Evolutionary conservation across 2,888 invertebrate species (phyloP).

Genomic region (Diadromus collaris): DNA sequence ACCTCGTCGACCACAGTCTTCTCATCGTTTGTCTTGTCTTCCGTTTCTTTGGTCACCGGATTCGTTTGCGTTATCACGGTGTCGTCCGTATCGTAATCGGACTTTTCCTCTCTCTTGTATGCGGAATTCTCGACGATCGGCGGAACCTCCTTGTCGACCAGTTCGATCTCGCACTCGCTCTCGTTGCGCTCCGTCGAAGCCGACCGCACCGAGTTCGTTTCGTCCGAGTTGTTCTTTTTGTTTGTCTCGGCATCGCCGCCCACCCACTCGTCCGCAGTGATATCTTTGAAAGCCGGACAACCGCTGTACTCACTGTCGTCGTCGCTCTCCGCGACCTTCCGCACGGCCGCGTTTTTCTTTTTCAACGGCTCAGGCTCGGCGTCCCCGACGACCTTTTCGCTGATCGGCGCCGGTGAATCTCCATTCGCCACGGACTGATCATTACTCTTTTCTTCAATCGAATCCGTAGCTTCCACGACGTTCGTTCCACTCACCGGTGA

Average conservation of each 20-base stretch:
- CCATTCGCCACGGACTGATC: not conserved
- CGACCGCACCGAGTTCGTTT: conserved; percentile 52
- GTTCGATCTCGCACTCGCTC: conserved; percentile 65
- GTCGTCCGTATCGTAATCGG: conserved; percentile 69
- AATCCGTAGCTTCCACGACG: conserved; percentile 29
- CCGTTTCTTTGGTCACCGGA: not conserved
- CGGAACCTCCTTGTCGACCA: conserved; percentile 62
- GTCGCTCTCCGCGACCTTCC: conserved; percentile 36
- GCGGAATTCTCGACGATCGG: conserved; percentile 45
- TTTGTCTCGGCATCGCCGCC: conserved; percentile 28
- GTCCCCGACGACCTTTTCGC: not conserved
- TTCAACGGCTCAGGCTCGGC: conserved; percentile 11
- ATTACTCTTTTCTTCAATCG: conserved; percentile 14
- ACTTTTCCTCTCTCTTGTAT: conserved; percentile 36
- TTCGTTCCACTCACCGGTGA: conserved; percentile 39
- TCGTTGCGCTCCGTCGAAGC: conserved; percentile 59
- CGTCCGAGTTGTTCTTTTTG: conserved; percentile 24
- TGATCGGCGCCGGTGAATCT: not conserved
- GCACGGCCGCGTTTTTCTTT: not conserved
- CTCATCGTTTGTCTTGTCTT: conserved; percentile 2
- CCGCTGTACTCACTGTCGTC: conserved; percentile 61
- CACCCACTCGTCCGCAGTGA: conserved; percentile 70
- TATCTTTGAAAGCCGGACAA: conserved; percentile 69
- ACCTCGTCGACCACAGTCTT: conserved; percentile 32
- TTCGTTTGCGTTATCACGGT: conserved; percentile 60